phyloP scores from a whole-genome alignment of 1,140 invertebrate species.

The Hylaeus volcanicus region DNA sequence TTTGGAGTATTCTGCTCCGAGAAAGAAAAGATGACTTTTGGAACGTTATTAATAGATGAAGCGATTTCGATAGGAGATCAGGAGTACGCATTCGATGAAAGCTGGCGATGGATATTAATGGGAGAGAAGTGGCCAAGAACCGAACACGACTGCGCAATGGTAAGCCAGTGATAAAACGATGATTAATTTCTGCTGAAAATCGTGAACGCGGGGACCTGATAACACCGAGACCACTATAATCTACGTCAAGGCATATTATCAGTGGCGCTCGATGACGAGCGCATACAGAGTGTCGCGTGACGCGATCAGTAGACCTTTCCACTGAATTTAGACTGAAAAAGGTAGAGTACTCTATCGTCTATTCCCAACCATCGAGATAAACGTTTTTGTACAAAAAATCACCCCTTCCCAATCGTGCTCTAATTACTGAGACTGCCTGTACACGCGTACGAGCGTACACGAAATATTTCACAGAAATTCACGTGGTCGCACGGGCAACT shows the following conservation, averaged over 20 bases:
- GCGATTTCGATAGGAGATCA: constrained; percentile 1
- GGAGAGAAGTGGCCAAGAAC: not conserved
- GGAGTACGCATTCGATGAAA: constrained; percentile 10
- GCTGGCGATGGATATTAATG: constrained; percentile 4
- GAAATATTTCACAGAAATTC: too few species aligned
- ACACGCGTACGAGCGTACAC: too few species aligned
- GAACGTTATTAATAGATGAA: not conserved
- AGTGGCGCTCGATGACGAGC: not conserved
- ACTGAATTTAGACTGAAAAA: not conserved
- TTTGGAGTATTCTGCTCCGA: not conserved
- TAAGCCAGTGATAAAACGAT: constrained; percentile 7
- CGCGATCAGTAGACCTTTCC: not conserved
- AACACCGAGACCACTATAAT: constrained; percentile 3
- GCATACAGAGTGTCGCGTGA: not conserved
- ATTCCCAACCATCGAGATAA: too few species aligned
- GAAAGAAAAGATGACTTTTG: too few species aligned
- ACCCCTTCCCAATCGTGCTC: too few species aligned
- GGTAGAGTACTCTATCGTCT: too few species aligned
- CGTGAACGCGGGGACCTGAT: not conserved
- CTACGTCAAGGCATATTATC: constrained; percentile 3
- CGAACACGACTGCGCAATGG: constrained; percentile 1
- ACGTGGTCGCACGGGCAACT: not conserved
- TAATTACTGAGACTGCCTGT: too few species aligned
- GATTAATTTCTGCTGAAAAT: constrained; percentile 44
- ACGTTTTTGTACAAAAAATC: too few species aligned